Conservation (phyloP, 2,113 vertebrate species). For the Sus scrofa region DNA sequence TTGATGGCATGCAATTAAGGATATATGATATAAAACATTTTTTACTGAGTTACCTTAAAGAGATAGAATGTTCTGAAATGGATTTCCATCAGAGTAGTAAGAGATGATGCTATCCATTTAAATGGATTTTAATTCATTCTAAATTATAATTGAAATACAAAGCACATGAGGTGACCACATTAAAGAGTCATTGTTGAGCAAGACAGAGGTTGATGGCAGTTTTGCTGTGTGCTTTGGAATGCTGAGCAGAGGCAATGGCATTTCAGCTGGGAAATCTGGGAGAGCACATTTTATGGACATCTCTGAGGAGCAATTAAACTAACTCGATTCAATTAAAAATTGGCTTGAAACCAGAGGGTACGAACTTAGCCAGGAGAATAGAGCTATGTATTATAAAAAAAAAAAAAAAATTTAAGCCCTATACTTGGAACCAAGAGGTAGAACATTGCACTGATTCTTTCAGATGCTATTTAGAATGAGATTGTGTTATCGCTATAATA, state of each 20-base stretch:
- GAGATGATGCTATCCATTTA: constrained; percentile 79
- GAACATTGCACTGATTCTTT: constrained; percentile 1
- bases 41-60: constrained; percentile 48
- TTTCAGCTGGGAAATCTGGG: constrained; percentile 73
- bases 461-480: constrained; percentile 43
- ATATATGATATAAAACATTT: neutral
- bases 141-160: constrained; percentile 81
- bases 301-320: constrained; percentile 79
- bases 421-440: constrained; percentile 21
- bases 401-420: neutral
- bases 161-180: constrained; percentile 77
- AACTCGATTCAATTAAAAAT: constrained; percentile 83
- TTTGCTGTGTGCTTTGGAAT: constrained; percentile 72
- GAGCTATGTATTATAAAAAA: neutral
- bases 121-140: constrained; percentile 82
- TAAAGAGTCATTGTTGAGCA: constrained; percentile 76
- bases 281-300: constrained; percentile 72
- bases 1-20: constrained; percentile 52
- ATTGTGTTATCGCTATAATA: constrained; percentile 38
- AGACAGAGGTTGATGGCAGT: constrained; percentile 48
- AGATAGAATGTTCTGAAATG: constrained; percentile 65
- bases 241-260: constrained; percentile 67
- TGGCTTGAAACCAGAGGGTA: constrained; percentile 74
- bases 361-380: constrained; percentile 74
- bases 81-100: constrained; percentile 65